A percentile compares a stretch with the other conserved stretches of the same genome.
These are phyloP conservation scores for Caenorhabditis becei DNA, from an alignment of 2,888 invertebrate genomes.

Conservation along the genomic window DNA sequence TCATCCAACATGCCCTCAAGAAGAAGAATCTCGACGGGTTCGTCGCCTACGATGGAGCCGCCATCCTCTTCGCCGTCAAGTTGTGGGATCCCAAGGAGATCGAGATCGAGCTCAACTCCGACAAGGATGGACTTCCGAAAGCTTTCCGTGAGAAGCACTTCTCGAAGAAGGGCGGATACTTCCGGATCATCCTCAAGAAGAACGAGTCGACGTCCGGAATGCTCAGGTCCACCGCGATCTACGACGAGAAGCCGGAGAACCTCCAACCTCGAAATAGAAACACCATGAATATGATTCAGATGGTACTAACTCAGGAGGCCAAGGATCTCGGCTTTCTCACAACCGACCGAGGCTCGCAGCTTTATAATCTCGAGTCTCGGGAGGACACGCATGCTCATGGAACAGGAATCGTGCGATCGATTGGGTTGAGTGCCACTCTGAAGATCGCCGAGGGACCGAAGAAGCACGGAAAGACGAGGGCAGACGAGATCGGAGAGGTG, in stretches of 20 bases:
- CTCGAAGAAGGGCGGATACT: background rate
- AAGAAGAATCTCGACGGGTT: no score
- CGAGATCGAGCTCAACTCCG: background rate
- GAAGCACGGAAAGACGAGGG: no score
- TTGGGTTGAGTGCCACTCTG: background rate
- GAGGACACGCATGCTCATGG: background rate
- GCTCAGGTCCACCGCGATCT: background rate
- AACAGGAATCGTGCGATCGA: background rate
- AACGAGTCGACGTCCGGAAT: background rate
- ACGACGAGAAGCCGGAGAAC: background rate
- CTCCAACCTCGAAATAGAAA: background rate
- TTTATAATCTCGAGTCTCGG: background rate
- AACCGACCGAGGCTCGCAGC: background rate
- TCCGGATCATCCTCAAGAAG: background rate
- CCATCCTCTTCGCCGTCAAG: no score
- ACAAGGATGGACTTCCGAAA: background rate
- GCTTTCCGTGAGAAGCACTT: background rate
- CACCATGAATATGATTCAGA: background rate
- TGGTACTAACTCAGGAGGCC: background rate
- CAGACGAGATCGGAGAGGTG: background rate
- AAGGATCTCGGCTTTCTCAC: background rate
- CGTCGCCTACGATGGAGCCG: no score
- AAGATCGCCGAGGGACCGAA: background rate
- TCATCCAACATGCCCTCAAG: no score
- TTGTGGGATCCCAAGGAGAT: no score